phyloP scores from a whole-genome alignment of 2,113 vertebrate genomes.

The Psittacara wagleri region DNA sequence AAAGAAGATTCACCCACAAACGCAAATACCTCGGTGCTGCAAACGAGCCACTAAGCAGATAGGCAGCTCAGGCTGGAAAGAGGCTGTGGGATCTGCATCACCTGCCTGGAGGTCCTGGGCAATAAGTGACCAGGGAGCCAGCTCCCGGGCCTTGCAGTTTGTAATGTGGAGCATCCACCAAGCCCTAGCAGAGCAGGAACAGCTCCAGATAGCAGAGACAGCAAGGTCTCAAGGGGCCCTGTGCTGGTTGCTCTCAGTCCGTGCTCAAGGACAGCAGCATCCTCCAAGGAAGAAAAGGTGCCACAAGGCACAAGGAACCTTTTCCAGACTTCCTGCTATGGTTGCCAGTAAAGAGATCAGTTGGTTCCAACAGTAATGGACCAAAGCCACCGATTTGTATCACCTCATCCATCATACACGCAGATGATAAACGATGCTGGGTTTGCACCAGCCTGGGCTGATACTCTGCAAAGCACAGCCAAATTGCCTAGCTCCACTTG shows the following conservation, averaged over 20 bases:
- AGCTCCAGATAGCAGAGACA: not conserved
- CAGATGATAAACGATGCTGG: not conserved
- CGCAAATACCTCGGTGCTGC: not conserved
- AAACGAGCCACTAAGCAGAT: not conserved
- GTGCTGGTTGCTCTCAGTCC: not conserved
- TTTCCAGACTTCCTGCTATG: not conserved
- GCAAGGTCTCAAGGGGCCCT: not conserved
- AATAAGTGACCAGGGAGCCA: not conserved
- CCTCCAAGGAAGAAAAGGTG: not conserved
- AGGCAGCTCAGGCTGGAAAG: not conserved
- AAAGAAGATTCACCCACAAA: not conserved
- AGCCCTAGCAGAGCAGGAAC: not conserved
- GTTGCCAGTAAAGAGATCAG: slow-evolving; percentile 25
- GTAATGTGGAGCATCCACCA: accelerated
- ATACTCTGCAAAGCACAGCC: not conserved
- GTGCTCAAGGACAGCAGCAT: not conserved
- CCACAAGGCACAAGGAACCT: not conserved
- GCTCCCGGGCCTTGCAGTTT: not conserved
- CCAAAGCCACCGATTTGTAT: not conserved
- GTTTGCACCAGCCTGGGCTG: slow-evolving; percentile 5
- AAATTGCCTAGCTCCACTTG: not conserved
- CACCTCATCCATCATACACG: slow-evolving; percentile 43
- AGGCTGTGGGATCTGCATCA: not conserved
- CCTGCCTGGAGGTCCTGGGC: not conserved
- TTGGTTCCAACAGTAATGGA: slow-evolving; percentile 40